A percentile compares a stretch with the other conserved stretches of the same genome.
Conservation (phyloP, 1,140 invertebrate genomes). For the Drosophila pallidifrons region DNA sequence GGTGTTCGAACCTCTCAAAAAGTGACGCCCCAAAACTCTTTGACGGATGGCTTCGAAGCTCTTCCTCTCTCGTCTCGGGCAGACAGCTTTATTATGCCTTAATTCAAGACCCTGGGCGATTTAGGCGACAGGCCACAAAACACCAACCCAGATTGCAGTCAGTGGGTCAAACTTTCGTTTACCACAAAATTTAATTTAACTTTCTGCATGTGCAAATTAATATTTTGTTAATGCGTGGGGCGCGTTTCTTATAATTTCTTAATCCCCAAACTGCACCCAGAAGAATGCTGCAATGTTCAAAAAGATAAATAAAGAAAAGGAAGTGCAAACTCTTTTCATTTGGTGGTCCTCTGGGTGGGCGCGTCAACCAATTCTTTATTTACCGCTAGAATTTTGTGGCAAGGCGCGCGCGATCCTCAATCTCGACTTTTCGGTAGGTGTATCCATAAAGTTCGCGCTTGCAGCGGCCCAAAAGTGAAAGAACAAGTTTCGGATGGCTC, state of each 20-base stretch:
- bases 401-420: slow-evolving; percentile 60
- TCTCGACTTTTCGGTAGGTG: slow-evolving; percentile 66
- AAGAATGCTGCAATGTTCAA: neutral
- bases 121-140: slow-evolving; percentile 47
- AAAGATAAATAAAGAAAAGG: slow-evolving; percentile 23
- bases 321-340: slow-evolving; percentile 57
- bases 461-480: slow-evolving; percentile 74
- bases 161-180: slow-evolving; percentile 80
- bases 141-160: slow-evolving; percentile 23
- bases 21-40: slow-evolving; percentile 42
- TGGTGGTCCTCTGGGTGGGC: slow-evolving; percentile 63
- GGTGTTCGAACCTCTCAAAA: slow-evolving; percentile 52
- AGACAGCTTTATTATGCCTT: slow-evolving; percentile 84
- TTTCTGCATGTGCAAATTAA: slow-evolving; percentile 68
- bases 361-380: slow-evolving; percentile 69
- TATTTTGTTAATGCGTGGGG: slow-evolving; percentile 72
- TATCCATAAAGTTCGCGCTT: slow-evolving; percentile 84
- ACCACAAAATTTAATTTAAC: slow-evolving; percentile 70
- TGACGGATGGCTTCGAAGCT: slow-evolving; percentile 64
- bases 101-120: slow-evolving; percentile 71
- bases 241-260: slow-evolving; percentile 70
- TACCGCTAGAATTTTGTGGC: slow-evolving; percentile 72
- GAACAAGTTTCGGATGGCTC: slow-evolving; percentile 63
- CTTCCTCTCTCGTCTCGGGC: slow-evolving; percentile 13
- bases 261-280: slow-evolving; percentile 67